phyloP scores from a whole-genome alignment of 30 jellyfish, hydroid and myxozoan species.

The Cassiopea xamachana region DNA sequence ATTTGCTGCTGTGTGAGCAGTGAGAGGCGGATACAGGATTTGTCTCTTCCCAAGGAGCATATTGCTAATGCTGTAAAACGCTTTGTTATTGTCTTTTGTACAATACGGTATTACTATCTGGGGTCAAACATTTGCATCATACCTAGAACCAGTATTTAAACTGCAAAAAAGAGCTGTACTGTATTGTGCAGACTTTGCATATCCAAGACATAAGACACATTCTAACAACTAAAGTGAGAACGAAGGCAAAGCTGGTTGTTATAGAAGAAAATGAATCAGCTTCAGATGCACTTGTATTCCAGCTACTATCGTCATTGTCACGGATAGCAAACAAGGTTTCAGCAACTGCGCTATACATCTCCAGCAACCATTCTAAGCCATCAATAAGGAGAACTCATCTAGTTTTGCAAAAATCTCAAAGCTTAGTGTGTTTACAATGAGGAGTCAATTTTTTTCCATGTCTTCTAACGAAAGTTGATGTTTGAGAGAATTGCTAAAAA shows the following conservation, averaged over 20 bases:
- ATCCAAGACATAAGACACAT: not conserved
- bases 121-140: no score
- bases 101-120: no score
- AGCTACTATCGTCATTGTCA: not conserved
- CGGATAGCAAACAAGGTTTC: not conserved
- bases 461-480: not conserved
- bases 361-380: constrained; percentile 11
- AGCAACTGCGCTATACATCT: not conserved
- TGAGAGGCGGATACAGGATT: no score
- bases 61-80: no score
- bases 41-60: no score
- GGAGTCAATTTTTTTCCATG: not conserved
- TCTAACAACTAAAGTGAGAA: not conserved
- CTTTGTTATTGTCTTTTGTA: no score
- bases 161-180: no score
- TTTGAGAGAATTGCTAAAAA: constrained; percentile 16
- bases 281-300: not conserved
- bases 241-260: constrained; percentile 1
- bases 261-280: constrained; percentile 3
- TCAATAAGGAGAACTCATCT: constrained; percentile 1
- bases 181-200: no score
- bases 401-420: not conserved
- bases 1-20: no score
- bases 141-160: no score
- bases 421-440: not conserved